Base-by-base conservation (phyloP, 2,797 vertebrate genomes). In the Cynodonichthys magdalenae region DNA sequence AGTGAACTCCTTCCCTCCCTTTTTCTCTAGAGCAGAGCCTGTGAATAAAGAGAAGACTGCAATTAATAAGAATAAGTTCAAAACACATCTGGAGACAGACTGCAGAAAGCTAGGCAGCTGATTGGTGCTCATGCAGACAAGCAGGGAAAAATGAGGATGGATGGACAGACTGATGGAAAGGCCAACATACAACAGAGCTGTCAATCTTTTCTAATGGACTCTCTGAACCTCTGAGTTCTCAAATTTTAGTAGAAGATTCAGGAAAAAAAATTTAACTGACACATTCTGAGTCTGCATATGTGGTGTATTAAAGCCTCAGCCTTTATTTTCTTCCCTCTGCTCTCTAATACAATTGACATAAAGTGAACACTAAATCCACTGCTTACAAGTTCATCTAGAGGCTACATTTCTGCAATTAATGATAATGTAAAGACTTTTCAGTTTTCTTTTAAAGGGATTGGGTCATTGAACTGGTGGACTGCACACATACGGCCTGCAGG, bases 1-100 rank as follows among this genome's bases (percentile, higher is more conserved):
- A 42, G 90, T 85, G 80, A 98, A 96, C 82, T 98, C 96, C 91
- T 98, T 97, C 69, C 97, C 97, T 10, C 95, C 97, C 59, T 96
- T 98, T 90, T 98, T 98, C 85, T 98, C 97, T 92, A 99, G 93
- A 64, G 97, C 96, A 58, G 87, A 93, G 56, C 97, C 97, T 99
- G 92, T 55, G 17, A 44, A 28, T 0, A 52, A 36, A 71, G 20
- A 70, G 27, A 59, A 1, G 28, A 48, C 24, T 18, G 53, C n/a
- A 34, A 49, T 82, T 53, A 71, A 53, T 28, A 54, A 27, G 7
- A 51, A 39, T 14, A 15, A 45, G 0, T 24, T 17, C 15, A 15
- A 4, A 19, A 19, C 49, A 24, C 8, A 1, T 34, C 8, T 10
- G 14, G 7, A 54, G 39, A 64, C 60, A 53, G 48, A 60, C 27